Evolutionary conservation across 1,140 invertebrate genomes (phyloP), one percentile per base, ranked within the genome.

Genomic region (Sinonovacula constricta): DNA sequence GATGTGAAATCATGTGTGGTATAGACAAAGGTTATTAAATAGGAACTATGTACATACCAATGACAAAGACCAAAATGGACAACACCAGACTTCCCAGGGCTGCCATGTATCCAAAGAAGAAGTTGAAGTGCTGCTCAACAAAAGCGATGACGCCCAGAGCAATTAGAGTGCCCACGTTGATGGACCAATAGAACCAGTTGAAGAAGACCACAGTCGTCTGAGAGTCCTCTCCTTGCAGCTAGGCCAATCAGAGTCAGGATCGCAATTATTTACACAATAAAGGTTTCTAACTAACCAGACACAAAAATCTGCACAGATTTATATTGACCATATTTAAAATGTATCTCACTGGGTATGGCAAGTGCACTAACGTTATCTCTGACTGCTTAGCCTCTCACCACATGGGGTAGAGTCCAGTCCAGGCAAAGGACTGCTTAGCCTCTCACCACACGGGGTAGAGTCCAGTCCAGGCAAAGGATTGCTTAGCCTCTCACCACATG

Each of bases 171-270:
- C 92, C 92, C 34, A 92, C 83, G 84, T 93, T 93, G 26, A 93
- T 86, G 78, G 90, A 92, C 92, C 92, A 93, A 71, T 93, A 93
- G 74, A 92, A 92, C 91, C 91, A 92, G 78, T 92, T 93, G 84
- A 93, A 93, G 82, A 92, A 93, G 15, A 80, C 81, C 36, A 91
- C 63, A 26, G 77, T 80, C 15, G 77, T 77, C 12, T 85, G 67
- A 15, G 81, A 79, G 22, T 81, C 82, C 67, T 82, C 82, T 36
- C 80, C 75, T 33, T 60, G 34, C 10, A 85, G 75, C 82, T 85
- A 56, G n/a, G n/a, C n/a, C n/a, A n/a, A 63, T 5, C 4, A 5
- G 5, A 34, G 22, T 26, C 22, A 18, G 26, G 15, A 36, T 36
- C 15, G n/a, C 63, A 66, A 15, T 18, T 26, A 36, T 31, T 7